phyloP scores from a whole-genome alignment of 2,113 vertebrate genomes.

The Microcebus murinus region DNA sequence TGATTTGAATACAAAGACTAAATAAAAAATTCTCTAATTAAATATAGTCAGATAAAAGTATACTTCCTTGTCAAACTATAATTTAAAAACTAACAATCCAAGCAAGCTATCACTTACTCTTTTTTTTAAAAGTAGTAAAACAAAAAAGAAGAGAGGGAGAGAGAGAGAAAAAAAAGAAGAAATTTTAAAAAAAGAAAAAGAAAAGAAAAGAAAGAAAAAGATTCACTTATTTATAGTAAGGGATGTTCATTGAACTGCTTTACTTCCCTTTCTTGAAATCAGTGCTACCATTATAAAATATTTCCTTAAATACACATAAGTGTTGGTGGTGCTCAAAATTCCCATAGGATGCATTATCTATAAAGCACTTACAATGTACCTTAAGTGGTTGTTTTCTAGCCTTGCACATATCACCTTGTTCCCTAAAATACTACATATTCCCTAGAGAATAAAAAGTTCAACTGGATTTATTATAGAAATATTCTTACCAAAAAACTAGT shows the following conservation, averaged over 20 bases:
- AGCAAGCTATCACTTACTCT: background rate
- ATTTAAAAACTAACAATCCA: slow-evolving; percentile 25
- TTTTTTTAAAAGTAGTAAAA: background rate
- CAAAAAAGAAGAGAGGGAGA: background rate
- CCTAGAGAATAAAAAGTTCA: slow-evolving; percentile 79
- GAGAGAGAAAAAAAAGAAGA: background rate
- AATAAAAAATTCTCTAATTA: slow-evolving; percentile 29
- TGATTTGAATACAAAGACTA: slow-evolving; percentile 51
- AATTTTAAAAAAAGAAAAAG: background rate
- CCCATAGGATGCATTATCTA: slow-evolving; percentile 70
- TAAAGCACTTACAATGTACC: slow-evolving; percentile 72
- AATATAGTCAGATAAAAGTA: slow-evolving; percentile 22
- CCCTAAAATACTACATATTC: slow-evolving; percentile 74
- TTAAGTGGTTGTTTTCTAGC: slow-evolving; percentile 75
- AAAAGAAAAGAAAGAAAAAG: background rate
- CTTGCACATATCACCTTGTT: slow-evolving; percentile 72
- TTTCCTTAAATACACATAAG: slow-evolving; percentile 74
- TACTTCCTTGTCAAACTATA: background rate
- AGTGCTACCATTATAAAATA: slow-evolving; percentile 57
- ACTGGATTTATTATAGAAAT: slow-evolving; percentile 71
- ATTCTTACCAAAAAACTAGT: slow-evolving; percentile 59
- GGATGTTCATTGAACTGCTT: slow-evolving; percentile 41
- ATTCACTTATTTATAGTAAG: slow-evolving; percentile 25
- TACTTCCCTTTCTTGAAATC: slow-evolving; percentile 37
- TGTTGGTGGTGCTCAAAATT: slow-evolving; percentile 71